Conservation (phyloP, 2,888 invertebrate genomes). For the Eubasilissa splendida region DNA sequence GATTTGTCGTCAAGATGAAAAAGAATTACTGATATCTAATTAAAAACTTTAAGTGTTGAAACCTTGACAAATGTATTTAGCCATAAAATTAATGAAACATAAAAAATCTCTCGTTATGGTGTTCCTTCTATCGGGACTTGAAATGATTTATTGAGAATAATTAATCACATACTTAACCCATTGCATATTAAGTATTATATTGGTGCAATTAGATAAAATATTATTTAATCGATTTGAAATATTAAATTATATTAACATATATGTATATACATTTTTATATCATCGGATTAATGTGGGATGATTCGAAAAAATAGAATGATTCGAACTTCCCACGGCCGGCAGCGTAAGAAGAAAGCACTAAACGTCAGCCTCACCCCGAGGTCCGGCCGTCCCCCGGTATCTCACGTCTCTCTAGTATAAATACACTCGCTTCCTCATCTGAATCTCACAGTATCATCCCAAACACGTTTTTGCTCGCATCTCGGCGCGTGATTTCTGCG, state of each 20-base stretch:
- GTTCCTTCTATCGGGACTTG: no score
- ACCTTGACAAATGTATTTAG: no score
- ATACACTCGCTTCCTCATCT: constrained; percentile 54
- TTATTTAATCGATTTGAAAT: no score
- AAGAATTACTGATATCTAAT: no score
- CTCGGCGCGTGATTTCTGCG: not conserved
- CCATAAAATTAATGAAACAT: no score
- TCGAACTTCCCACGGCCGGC: constrained; percentile 33
- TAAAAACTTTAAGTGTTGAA: no score
- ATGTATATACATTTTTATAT: not conserved
- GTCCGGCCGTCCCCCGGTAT: constrained; percentile 23
- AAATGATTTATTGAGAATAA: no score
- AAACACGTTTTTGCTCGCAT: constrained; percentile 46
- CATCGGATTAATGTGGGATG: not conserved
- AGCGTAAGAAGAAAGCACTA: constrained; percentile 14
- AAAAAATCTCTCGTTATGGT: no score
- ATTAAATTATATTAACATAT: not conserved
- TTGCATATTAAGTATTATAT: no score
- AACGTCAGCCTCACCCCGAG: constrained; percentile 23
- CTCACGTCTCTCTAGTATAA: constrained; percentile 53
- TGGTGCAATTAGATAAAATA: no score
- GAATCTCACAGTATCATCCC: constrained; percentile 49
- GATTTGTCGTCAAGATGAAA: no score
- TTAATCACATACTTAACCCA: no score
- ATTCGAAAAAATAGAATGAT: not conserved